Conservation (phyloP, 1,140 invertebrate genomes). For the Achroia grisella region DNA sequence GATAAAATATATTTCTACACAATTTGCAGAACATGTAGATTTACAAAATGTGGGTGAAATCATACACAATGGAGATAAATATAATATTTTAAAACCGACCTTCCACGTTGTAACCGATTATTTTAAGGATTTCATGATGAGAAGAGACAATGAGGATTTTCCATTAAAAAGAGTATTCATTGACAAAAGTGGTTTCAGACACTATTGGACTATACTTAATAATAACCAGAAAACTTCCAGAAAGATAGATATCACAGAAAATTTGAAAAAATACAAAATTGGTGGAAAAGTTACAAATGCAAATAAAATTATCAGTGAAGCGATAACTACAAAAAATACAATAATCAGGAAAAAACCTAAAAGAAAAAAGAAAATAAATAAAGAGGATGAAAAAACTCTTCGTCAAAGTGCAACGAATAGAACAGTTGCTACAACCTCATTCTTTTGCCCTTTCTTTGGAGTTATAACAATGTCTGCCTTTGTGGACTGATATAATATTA, state of each 20-base stretch:
- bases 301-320: slow-evolving; percentile 3
- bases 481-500: slow-evolving; percentile 14
- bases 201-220: slow-evolving; percentile 24
- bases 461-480: slow-evolving; percentile 40
- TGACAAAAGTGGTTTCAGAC: slow-evolving; percentile 39
- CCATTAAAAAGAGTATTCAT: slow-evolving; percentile 27
- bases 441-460: slow-evolving; percentile 54
- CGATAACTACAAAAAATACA: slow-evolving; percentile 4
- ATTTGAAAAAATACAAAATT: neutral
- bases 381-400: too few relatives aligned
- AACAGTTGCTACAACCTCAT: slow-evolving; percentile 36
- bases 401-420: neutral
- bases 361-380: slow-evolving; percentile 16
- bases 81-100: slow-evolving; percentile 36
- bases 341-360: slow-evolving; percentile 17
- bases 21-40: slow-evolving; percentile 38
- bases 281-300: neutral
- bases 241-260: neutral
- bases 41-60: slow-evolving; percentile 42
- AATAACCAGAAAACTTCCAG: too few relatives aligned
- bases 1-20: neutral
- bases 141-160: slow-evolving; percentile 15
- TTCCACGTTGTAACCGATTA: slow-evolving; percentile 35
- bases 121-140: slow-evolving; percentile 35
- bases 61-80: slow-evolving; percentile 33